Evolutionary conservation across 1,140 invertebrate species (phyloP), one percentile per base, ranked within the genome.

Genomic region (Capitella teleta): DNA sequence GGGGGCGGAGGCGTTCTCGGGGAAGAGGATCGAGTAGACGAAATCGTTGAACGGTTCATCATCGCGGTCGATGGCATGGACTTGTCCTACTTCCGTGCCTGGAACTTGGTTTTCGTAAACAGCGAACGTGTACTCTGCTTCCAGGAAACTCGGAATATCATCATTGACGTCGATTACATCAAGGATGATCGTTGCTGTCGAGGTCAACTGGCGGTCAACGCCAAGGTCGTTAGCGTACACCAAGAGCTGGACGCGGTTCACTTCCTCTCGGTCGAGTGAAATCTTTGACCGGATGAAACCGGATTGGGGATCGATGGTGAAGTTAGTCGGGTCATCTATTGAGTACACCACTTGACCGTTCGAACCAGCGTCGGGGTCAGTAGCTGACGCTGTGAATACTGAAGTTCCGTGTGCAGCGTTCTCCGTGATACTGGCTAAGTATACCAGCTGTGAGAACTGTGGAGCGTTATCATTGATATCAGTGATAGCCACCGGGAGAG

Each of bases 401-500:
- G 37, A 34, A 16, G 30, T 18, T 30, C 47, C 47, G 0, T 16
- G 28, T 4, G 80, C 75, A 67, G 87, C 85, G 75, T 98, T 91
- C 8, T 82, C 77, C 3, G 83, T 79, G 12, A 98, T 82, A n/a
- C 85, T 85, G 28, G 87, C 85, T 68, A 95, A 85, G 73, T 96
- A 96, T 5, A 83, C 77, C 55, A 84, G 87, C 65, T 92, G 86
- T 60, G 90, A 87, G 72, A 96, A 96, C 47, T 89, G 81, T 5
- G 91, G 91, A 51, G 89, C 86, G 68, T 95, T 95, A 72, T 97
- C 92, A 67, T 97, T 97, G 3, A 93, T 87, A 70, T 97, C 92
- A 6, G 76, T 66, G 1, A 87, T 79, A n/a, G n/a, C n/a, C n/a
- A n/a, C n/a, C n/a, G n/a, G n/a, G n/a, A n/a, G n/a, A n/a, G n/a